phyloP scores from a whole-genome alignment of 2,888 invertebrate genomes.

The Congeria kusceri region DNA sequence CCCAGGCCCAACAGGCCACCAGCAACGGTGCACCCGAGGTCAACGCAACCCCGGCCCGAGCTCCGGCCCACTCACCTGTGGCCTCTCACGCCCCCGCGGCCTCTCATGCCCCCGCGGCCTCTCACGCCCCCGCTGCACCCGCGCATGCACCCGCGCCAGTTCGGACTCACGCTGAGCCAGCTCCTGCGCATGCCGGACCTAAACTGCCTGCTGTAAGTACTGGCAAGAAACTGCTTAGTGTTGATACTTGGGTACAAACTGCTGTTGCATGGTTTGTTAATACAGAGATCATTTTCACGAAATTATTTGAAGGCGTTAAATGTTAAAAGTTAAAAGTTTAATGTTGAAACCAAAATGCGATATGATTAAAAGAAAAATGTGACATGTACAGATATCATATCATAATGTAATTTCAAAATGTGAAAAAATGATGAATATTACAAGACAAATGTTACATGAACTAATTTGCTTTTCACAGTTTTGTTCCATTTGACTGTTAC shows the following conservation, averaged over 20 bases:
- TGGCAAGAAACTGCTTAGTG: not conserved
- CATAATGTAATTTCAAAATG: too few relatives aligned
- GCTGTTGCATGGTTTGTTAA: too few relatives aligned
- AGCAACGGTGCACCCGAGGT: slow-evolving; percentile 33
- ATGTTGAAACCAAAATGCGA: too few relatives aligned
- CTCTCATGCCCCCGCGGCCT: slow-evolving; percentile 3
- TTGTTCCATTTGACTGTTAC: too few relatives aligned
- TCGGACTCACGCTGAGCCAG: slow-evolving; percentile 22
- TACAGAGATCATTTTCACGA: too few relatives aligned
- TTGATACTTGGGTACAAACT: not conserved
- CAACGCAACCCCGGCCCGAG: not conserved
- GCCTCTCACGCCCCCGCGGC: slow-evolving; percentile 20
- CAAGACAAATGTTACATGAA: too few relatives aligned
- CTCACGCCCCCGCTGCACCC: not conserved
- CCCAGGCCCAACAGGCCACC: not conserved
- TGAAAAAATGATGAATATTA: too few relatives aligned
- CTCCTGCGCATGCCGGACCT: slow-evolving; percentile 49
- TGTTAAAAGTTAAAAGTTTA: too few relatives aligned
- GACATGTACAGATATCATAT: too few relatives aligned
- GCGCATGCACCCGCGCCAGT: slow-evolving; percentile 4
- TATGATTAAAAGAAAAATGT: too few relatives aligned
- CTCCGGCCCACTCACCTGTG: slow-evolving; percentile 10
- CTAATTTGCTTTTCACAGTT: too few relatives aligned
- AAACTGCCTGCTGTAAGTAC: slow-evolving; percentile 69
- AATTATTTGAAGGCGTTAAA: too few relatives aligned